Conservation (phyloP, 1,140 invertebrate species). For the Heliothis subflexa region DNA sequence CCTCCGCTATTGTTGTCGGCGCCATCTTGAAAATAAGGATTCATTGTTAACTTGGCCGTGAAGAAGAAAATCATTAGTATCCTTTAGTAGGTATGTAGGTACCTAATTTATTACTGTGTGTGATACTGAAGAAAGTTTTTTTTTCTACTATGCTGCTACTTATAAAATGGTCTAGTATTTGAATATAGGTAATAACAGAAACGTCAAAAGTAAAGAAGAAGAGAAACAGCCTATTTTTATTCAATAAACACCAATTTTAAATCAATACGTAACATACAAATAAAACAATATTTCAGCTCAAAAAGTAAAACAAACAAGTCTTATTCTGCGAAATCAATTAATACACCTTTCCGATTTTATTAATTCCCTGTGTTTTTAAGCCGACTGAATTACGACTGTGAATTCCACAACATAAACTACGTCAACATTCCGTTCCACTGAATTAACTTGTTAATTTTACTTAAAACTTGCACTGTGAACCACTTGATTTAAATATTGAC, state of each 20-base stretch:
- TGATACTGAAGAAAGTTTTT: no score
- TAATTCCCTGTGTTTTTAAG: constrained; percentile 16
- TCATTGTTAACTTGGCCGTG: no score
- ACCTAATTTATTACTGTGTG: no score
- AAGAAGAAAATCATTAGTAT: no score
- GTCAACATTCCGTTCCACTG: not conserved
- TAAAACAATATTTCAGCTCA: not conserved
- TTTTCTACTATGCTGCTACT: no score
- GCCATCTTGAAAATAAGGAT: constrained; percentile 66
- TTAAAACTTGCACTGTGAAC: constrained; percentile 12
- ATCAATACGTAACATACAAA: not conserved
- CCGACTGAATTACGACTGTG: not conserved
- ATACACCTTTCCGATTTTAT: not conserved
- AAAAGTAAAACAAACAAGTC: not conserved
- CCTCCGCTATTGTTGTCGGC: constrained; percentile 65
- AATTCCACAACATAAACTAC: not conserved
- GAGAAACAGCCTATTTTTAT: no score
- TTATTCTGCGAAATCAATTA: not conserved
- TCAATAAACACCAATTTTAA: not conserved
- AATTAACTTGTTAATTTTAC: constrained; percentile 35
- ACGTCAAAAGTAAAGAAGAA: not conserved
- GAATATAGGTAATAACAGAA: not conserved
- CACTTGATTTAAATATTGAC: constrained; percentile 25
- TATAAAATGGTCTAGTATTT: no score
- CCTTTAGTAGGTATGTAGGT: no score